These are phyloP conservation scores for Prunella himalayana DNA, from an alignment of 2,113 vertebrate species.

Conservation along the genomic window DNA sequence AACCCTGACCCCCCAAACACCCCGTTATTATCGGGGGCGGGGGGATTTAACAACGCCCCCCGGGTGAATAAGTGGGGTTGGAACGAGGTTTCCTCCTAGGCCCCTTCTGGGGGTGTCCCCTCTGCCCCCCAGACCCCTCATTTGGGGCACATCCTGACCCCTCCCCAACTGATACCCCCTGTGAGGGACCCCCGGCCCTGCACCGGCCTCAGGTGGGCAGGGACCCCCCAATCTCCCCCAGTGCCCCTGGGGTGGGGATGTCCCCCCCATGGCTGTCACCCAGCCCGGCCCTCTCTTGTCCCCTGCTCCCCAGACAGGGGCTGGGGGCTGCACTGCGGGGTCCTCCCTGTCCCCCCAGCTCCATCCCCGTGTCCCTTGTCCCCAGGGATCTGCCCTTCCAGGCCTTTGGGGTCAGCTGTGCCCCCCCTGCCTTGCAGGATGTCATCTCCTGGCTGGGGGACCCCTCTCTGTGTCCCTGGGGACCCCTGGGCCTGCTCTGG, in stretches of 20 bases:
- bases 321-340: not conserved
- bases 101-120: not conserved
- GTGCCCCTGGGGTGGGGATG: not conserved
- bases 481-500: not conserved
- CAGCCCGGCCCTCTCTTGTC: not conserved
- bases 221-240: not conserved
- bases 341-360: no score
- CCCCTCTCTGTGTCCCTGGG: not conserved
- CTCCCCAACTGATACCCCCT: no score
- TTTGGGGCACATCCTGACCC: no score
- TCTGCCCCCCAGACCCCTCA: not conserved
- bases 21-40: not conserved
- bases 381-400: no score
- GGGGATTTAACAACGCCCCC: not conserved
- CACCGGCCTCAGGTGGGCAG: not conserved
- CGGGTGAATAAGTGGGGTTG: not conserved
- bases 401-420: not conserved
- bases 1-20: not conserved
- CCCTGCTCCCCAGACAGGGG: no score
- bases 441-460: not conserved
- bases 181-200: no score
- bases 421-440: not conserved
- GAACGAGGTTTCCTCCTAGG: not conserved
- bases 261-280: not conserved
- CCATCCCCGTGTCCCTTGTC: not conserved